Evolutionary conservation across 2,797 vertebrate species (phyloP).

Genomic region (Thamnophis elegans): DNA sequence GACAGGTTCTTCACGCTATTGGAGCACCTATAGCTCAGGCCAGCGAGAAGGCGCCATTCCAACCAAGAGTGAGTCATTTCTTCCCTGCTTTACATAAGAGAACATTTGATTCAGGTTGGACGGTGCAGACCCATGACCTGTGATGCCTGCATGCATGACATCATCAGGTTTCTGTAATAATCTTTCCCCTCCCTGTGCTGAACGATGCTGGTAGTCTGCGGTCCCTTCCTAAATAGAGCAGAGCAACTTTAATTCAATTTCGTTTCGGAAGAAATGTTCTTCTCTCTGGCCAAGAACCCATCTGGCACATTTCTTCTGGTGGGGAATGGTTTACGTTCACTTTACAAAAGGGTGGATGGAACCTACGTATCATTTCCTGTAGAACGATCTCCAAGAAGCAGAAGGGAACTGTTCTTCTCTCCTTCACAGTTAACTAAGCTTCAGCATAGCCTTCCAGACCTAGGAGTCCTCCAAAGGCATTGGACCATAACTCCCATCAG

Average conservation of each 20-base stretch:
- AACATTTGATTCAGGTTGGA: background rate
- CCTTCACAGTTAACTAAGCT: background rate
- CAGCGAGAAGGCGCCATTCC: background rate
- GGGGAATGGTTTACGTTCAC: background rate
- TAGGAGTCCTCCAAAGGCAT: background rate
- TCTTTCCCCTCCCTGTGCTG: background rate
- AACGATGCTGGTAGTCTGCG: background rate
- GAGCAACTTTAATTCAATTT: slow-evolving; percentile 1
- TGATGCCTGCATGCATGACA: background rate
- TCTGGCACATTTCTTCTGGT: background rate
- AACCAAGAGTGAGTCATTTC: background rate
- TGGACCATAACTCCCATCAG: background rate
- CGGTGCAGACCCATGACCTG: background rate
- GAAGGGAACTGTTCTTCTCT: background rate
- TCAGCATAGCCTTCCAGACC: background rate
- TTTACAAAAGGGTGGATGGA: background rate
- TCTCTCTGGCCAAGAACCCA: background rate
- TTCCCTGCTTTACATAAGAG: background rate
- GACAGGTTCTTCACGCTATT: too few relatives aligned
- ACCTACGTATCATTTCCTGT: background rate
- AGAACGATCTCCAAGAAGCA: background rate
- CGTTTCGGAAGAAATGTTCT: background rate
- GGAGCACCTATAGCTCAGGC: background rate
- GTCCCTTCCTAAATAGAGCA: background rate
- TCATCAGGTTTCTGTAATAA: background rate